Conservation (phyloP, 1,140 invertebrate species). For the Anthonomus grandis region DNA sequence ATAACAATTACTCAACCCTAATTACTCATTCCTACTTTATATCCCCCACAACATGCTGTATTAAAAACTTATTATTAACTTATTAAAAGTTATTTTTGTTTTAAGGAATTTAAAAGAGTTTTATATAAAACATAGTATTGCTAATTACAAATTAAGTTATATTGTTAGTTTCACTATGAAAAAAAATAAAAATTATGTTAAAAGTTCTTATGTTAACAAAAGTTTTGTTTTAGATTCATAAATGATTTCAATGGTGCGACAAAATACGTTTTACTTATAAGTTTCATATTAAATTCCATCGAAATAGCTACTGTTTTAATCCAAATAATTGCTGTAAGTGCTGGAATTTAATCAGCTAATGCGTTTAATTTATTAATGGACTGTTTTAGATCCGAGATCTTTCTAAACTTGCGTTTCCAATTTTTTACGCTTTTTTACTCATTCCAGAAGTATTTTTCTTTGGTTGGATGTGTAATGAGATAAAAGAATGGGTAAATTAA, state of each 20-base stretch:
- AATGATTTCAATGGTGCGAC: not conserved
- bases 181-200: too few relatives aligned
- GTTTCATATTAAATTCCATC: constrained; percentile 7
- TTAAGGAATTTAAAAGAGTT: too few relatives aligned
- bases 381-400: not conserved
- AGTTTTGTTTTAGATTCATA: too few relatives aligned
- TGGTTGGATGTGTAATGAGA: constrained; percentile 8
- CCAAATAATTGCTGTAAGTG: constrained; percentile 1
- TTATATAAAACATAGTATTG: too few relatives aligned
- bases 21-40: too few relatives aligned
- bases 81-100: not conserved
- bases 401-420: not conserved
- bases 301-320: constrained; percentile 1
- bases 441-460: constrained; percentile 1
- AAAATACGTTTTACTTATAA: not conserved
- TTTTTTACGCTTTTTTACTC: not conserved
- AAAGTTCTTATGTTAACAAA: too few relatives aligned
- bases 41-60: too few relatives aligned
- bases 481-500: not conserved
- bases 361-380: not conserved
- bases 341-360: not conserved
- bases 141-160: too few relatives aligned
- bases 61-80: too few relatives aligned
- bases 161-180: too few relatives aligned
- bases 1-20: too few relatives aligned